These are phyloP conservation scores for Ascaphus truei DNA, from an alignment of 2,113 vertebrate species.

Conservation along the genomic window DNA sequence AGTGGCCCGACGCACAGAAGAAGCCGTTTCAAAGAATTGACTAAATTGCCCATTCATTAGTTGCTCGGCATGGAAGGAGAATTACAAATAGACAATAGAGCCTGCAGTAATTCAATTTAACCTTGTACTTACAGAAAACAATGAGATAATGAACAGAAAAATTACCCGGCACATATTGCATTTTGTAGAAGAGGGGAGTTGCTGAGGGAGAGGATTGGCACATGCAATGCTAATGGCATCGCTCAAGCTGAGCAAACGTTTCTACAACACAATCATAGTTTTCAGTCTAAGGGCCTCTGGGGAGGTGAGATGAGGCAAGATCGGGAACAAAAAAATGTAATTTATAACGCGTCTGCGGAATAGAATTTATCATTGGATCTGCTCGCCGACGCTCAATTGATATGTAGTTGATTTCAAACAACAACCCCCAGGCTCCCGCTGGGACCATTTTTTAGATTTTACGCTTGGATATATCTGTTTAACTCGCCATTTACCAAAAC, in stretches of 20 bases:
- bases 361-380: conserved; percentile 88
- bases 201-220: conserved; percentile 48
- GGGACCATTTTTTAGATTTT: conserved; percentile 98
- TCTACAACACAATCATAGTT: conserved; percentile 81
- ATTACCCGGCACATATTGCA: conserved; percentile 85
- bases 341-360: conserved; percentile 87
- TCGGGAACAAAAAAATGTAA: conserved; percentile 84
- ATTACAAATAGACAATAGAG: conserved; percentile 87
- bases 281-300: conserved; percentile 78
- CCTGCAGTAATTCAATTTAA: conserved; percentile 97
- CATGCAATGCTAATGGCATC: conserved; percentile 73
- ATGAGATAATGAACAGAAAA: conserved; percentile 96
- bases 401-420: conserved; percentile 98
- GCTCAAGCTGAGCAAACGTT: conserved; percentile 80
- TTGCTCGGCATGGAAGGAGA: conserved; percentile 80
- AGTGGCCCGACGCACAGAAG: conserved; percentile 89
- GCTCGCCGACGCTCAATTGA: conserved; percentile 87
- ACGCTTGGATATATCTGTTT: conserved; percentile 99
- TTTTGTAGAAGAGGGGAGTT: conserved; percentile 54
- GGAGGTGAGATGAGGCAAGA: conserved; percentile 81
- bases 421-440: conserved; percentile 83
- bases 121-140: conserved; percentile 99
- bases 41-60: conserved; percentile 99
- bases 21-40: conserved; percentile 90
- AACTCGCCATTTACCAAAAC: conserved; percentile 97